These are phyloP conservation scores for Nycteola revayana DNA, from an alignment of 2,888 invertebrate genomes.

Conservation along the genomic window DNA sequence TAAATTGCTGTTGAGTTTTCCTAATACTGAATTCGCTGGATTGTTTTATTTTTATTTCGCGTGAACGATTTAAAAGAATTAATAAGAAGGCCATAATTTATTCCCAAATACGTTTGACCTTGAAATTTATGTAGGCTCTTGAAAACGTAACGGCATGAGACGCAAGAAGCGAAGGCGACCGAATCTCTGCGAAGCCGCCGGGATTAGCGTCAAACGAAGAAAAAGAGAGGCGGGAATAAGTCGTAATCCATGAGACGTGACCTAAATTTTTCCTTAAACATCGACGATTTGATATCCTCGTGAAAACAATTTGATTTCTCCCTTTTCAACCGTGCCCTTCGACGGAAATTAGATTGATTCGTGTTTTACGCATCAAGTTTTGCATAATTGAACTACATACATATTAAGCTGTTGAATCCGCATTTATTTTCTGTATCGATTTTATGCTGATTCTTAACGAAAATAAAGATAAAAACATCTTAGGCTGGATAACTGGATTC, in stretches of 20 bases:
- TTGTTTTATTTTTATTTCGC: conserved; percentile 8
- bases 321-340: conserved; percentile 54
- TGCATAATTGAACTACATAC: conserved; percentile 31
- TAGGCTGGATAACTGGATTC: too few relatives aligned
- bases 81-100: conserved; percentile 23
- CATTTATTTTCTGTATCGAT: neutral
- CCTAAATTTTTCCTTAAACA: conserved; percentile 77
- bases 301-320: conserved; percentile 74
- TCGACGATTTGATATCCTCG: conserved; percentile 75
- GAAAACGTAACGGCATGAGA: conserved; percentile 35
- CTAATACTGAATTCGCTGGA: neutral
- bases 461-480: too few relatives aligned
- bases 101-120: conserved; percentile 44
- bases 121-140: conserved; percentile 43
- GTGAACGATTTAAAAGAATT: conserved; percentile 8
- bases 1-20: neutral
- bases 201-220: conserved; percentile 80
- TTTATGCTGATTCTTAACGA: too few relatives aligned
- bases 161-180: conserved; percentile 45
- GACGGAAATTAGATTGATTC: conserved; percentile 54
- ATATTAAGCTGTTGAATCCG: conserved; percentile 18
- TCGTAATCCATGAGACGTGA: conserved; percentile 78
- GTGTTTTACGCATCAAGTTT: conserved; percentile 50
- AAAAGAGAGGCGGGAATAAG: conserved; percentile 78
- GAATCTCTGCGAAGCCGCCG: conserved; percentile 66